Conservation (phyloP, 2,797 vertebrate species). For the Poliocrania exsul region DNA sequence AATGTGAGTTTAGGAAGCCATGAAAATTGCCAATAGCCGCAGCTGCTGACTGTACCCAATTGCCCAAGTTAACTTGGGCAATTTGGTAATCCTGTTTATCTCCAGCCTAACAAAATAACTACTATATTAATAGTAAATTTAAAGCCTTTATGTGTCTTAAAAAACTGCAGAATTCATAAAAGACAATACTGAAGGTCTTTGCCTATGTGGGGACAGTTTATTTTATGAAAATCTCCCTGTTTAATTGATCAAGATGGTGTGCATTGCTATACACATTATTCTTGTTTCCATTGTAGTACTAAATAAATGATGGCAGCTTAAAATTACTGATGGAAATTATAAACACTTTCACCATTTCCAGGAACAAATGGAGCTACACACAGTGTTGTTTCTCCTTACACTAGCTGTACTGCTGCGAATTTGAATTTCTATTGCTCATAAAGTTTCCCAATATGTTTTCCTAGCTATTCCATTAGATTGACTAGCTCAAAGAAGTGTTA, state of each 20-base stretch:
- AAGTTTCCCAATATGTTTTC: background rate
- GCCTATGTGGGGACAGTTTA: background rate
- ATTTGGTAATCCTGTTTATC: background rate
- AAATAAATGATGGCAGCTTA: background rate
- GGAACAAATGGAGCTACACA: background rate
- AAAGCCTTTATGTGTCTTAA: background rate
- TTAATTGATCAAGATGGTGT: background rate
- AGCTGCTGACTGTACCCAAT: background rate
- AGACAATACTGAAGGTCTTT: background rate
- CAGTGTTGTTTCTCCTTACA: background rate
- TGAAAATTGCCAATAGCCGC: background rate
- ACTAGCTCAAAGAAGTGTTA: background rate
- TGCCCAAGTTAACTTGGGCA: background rate
- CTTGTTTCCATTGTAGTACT: background rate
- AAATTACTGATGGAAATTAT: background rate
- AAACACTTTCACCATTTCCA: background rate
- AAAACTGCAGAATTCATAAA: background rate
- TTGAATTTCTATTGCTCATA: background rate
- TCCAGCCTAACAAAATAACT: background rate
- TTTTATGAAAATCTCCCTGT: background rate
- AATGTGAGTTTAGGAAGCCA: background rate
- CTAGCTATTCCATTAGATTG: background rate
- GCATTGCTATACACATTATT: rapidly evolving
- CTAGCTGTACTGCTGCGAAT: background rate
- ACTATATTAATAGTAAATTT: background rate